phyloP scores from a whole-genome alignment of 2,113 vertebrate genomes.

The Dinomys branickii region DNA sequence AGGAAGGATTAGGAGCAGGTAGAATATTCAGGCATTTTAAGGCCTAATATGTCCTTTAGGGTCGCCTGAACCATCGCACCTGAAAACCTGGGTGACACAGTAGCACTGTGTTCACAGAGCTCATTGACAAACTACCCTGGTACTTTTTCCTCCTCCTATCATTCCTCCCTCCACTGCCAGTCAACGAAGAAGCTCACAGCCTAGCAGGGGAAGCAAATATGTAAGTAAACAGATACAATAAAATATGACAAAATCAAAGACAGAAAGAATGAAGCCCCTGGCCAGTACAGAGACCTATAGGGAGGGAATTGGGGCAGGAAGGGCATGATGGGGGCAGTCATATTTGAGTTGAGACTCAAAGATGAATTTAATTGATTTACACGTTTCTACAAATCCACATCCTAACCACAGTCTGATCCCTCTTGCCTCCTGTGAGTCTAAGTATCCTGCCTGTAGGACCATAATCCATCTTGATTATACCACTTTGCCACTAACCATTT shows the following conservation, averaged over 20 bases:
- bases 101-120: background rate
- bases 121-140: background rate
- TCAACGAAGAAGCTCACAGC: background rate
- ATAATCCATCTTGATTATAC: constrained; percentile 68
- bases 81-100: background rate
- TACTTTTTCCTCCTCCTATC: background rate
- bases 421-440: constrained; percentile 12
- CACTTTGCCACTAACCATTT: constrained; percentile 53
- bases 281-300: background rate
- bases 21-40: background rate
- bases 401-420: constrained; percentile 62
- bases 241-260: background rate
- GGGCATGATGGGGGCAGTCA: background rate
- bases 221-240: background rate
- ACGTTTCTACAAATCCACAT: background rate
- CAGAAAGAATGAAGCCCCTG: background rate
- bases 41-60: too few species aligned
- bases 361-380: constrained; percentile 57
- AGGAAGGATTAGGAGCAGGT: background rate
- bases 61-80: background rate
- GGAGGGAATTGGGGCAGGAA: background rate
- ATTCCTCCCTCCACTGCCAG: background rate
- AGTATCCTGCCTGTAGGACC: background rate
- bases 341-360: background rate
- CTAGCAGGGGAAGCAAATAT: background rate